Evolutionary conservation across 2,797 vertebrate genomes (phyloP), one percentile per base, ranked within the genome.

Genomic region (Leptoclinus maculatus): DNA sequence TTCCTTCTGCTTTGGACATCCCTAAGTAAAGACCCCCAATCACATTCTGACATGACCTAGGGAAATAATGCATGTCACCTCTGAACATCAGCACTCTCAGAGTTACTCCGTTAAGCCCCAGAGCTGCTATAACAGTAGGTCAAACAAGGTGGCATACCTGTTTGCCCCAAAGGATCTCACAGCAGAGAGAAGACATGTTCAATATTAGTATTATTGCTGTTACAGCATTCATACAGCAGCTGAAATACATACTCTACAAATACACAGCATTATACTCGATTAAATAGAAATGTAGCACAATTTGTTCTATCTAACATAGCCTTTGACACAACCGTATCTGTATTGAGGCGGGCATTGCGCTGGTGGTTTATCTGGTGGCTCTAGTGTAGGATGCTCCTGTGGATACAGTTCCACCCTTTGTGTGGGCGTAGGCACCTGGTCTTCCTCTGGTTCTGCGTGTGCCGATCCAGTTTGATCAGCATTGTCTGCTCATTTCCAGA

Each of bases 91-190:
- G 32, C 32, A 29, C 64, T 25, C 54, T 39, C 45, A 68, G 5
- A 32, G 19, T 65, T 59, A 47, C 34, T 63, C n/a, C 16, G 1
- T 64, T 27, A 49, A 56, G 38, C 19, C 58, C 49, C 49, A 1
- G 1, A 57, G 21, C 45, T 69, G 25, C 45, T 57, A 0, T 39
- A 60, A 29, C 23, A 62, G 38, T 49, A 47, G 39, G 64, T 82
- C 63, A 72, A 71, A 56, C 69, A 77, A 66, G 62, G 69, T 57
- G 32, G 60, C 58, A 27, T 51, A 49, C 36, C 49, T 57, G 60
- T 77, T 73, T 65, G n/a, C 2, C 45, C 41, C 43, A 2, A 68
- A 63, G 23, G 23, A 62, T 71, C 21, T 56, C 49, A 66, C 56
- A 57, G 47, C 2, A 62, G 27, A 13, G 17, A 23, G 23, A 51